phyloP scores from a whole-genome alignment of 2,888 invertebrate genomes.

The Drosophila incognita region DNA sequence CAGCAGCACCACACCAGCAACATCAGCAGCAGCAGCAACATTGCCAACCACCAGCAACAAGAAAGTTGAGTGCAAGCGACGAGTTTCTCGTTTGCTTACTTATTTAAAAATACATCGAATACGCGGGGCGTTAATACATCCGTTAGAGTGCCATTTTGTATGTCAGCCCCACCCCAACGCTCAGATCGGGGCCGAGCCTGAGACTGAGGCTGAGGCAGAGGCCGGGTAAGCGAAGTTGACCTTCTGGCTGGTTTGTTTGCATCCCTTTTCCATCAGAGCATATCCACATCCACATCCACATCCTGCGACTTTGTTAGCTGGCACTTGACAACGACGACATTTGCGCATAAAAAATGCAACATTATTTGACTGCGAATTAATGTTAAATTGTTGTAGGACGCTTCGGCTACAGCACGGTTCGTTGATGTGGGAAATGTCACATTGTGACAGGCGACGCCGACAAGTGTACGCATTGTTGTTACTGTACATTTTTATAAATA shows the following conservation, averaged over 20 bases:
- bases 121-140: constrained; percentile 77
- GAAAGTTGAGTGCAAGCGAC: constrained; percentile 66
- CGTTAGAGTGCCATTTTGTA: constrained; percentile 73
- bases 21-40: constrained; percentile 14
- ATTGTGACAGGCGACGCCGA: constrained; percentile 73
- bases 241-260: constrained; percentile 39
- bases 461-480: constrained; percentile 75
- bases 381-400: constrained; percentile 79
- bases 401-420: constrained; percentile 26
- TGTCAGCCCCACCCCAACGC: constrained; percentile 35
- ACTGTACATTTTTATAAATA: constrained; percentile 76
- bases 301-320: constrained; percentile 55
- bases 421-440: constrained; percentile 84
- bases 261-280: constrained; percentile 54
- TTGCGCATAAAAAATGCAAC: constrained; percentile 83
- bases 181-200: not conserved
- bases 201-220: constrained; percentile 19
- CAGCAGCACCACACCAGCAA: constrained; percentile 54
- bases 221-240: constrained; percentile 21
- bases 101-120: constrained; percentile 58
- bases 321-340: constrained; percentile 83
- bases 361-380: constrained; percentile 83
- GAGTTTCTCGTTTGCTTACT: constrained; percentile 59
- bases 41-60: constrained; percentile 43
- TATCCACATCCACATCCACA: constrained; percentile 31